Percentiles rank a stretch among this genome's conserved stretches.
phyloP scores from a whole-genome alignment of 2,888 invertebrate species.

The Cryptosula pallasiana region DNA sequence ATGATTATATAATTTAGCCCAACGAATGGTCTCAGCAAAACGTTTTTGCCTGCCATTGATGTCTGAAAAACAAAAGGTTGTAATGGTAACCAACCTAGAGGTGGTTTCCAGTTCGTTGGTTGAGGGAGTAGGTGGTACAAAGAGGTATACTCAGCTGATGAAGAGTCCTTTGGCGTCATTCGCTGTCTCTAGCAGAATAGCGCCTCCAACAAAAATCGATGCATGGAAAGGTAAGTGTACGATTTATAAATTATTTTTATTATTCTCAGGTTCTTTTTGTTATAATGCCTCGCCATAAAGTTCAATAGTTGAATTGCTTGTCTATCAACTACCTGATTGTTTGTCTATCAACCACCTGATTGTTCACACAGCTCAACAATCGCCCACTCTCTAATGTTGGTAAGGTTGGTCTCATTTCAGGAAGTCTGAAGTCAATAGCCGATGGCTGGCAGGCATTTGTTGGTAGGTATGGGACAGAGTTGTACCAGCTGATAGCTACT shows the following conservation, averaged over 20 bases:
- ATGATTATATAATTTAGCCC: too few species aligned
- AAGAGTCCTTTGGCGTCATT: not conserved
- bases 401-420: not conserved
- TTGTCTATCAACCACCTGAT: too few species aligned
- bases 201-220: not conserved
- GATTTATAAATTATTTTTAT: too few species aligned
- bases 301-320: too few species aligned
- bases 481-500: not conserved
- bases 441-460: not conserved
- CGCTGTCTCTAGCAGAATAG: not conserved
- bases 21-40: conserved; percentile 14
- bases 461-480: not conserved
- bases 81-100: conserved; percentile 2
- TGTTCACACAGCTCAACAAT: too few species aligned
- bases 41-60: not conserved
- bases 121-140: not conserved
- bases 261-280: too few species aligned
- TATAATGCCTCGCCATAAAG: too few species aligned
- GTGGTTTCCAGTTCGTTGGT: not conserved
- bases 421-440: not conserved
- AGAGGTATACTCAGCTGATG: not conserved
- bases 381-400: too few species aligned
- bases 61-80: not conserved
- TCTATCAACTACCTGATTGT: too few species aligned
- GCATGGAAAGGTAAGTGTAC: not conserved